Base-by-base conservation (phyloP, 2,888 invertebrate genomes). In the Polydesmus complanatus region DNA sequence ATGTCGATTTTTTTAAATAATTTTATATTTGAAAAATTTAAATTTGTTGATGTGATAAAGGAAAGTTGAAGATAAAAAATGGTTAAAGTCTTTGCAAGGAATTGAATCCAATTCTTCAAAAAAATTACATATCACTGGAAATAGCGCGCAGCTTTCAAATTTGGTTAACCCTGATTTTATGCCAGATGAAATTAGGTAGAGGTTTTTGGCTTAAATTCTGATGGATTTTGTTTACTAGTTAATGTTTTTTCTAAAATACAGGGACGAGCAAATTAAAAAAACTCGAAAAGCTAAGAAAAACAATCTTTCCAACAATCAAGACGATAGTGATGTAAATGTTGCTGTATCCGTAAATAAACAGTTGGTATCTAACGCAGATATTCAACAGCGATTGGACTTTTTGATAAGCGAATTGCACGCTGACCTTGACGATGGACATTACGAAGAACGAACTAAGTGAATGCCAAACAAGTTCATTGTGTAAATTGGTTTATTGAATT, bases 401-500 rank as follows among this genome's bases (percentile, higher is more conserved):
- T 14, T 37, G 14, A 37, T 37, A 8, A 37, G 37, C 19, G 37
- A 37, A 56, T 3, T n/a, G 5, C 47, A 11, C 5, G 60, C 47
- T 23, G 54, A 54, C 25, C 48, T 25, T 23, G n/a, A 55, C 26
- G 53, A 58, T 27, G 14, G 19, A 27, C 49, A 58, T 49, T n/a
- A 49, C 25, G 37, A 50, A 14, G 53, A 58, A 8, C 48, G 50
- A 27, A 18, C 37, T 18, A 52, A 26, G 58, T 58, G 49, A 14
- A 27, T 21, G 14, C n/a, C n/a, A n/a, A n/a, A n/a, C n/a, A n/a
- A n/a, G n/a, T n/a, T n/a, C n/a, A n/a, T n/a, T n/a, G n/a, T n/a
- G n/a, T n/a, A n/a, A n/a, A n/a, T n/a, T n/a, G n/a, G n/a, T 54
- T 54, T 54, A 25, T 54, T 54, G 3, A 5, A 19, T 54, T 54